These are phyloP conservation scores for Nothocercus julius DNA, from an alignment of 2,113 vertebrate species.

Conservation along the genomic window DNA sequence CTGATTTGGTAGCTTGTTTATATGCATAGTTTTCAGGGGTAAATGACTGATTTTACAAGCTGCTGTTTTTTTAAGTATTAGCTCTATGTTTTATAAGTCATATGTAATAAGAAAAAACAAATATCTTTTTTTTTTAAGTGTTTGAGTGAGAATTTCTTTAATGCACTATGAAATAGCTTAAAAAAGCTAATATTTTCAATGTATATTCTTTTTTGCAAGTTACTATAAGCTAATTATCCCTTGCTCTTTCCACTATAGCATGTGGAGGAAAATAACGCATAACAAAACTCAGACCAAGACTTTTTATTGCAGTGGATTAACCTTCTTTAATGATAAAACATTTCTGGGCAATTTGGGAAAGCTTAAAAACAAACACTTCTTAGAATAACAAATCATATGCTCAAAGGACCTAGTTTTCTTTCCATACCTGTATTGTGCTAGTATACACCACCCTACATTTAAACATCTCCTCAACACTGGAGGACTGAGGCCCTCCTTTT, in stretches of 20 bases:
- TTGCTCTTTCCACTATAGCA: background rate
- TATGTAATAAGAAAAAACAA: background rate
- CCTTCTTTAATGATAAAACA: background rate
- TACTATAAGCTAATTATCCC: background rate
- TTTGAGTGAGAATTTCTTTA: background rate
- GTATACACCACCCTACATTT: background rate
- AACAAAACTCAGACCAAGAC: slow-evolving; percentile 4
- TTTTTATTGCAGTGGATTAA: background rate
- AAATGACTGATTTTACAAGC: background rate
- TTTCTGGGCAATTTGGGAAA: background rate
- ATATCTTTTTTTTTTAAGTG: background rate
- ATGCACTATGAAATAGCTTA: background rate
- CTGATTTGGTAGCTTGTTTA: background rate
- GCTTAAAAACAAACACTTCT: background rate
- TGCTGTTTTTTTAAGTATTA: background rate
- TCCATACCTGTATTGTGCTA: background rate
- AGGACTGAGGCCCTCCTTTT: background rate
- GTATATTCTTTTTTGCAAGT: background rate
- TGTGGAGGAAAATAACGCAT: background rate
- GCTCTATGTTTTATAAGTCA: background rate
- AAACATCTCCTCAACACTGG: background rate
- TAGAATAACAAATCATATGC: background rate
- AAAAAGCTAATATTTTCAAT: slow-evolving; percentile 25
- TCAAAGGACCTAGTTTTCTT: background rate
- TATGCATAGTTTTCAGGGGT: background rate